phyloP scores from a whole-genome alignment of 2,888 invertebrate genomes.

The Heliconius erato region DNA sequence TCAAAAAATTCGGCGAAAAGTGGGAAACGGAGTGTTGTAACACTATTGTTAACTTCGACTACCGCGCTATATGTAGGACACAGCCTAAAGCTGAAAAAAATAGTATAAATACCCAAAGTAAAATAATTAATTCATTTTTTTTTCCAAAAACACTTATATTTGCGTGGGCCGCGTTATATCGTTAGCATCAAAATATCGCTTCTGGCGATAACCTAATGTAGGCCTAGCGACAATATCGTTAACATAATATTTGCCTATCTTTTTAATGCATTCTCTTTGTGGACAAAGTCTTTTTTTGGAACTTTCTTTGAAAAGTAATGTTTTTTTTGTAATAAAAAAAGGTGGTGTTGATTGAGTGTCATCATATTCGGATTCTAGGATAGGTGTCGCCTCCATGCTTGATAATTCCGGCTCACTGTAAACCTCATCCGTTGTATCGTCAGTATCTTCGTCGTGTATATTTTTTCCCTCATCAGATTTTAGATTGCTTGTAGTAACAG shows the following conservation, averaged over 20 bases:
- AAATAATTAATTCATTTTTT: too few species aligned
- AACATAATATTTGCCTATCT: conserved; percentile 42
- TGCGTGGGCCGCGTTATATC: not conserved
- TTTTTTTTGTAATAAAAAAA: too few species aligned
- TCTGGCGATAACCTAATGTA: conserved; percentile 28
- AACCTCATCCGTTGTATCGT: too few species aligned
- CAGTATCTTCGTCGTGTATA: too few species aligned
- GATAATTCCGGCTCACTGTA: too few species aligned
- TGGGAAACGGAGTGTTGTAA: too few species aligned
- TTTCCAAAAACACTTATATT: too few species aligned
- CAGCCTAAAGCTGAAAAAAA: not conserved
- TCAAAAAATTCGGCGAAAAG: too few species aligned
- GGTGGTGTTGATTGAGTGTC: not conserved
- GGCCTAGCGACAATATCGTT: conserved; percentile 45
- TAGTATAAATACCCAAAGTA: not conserved
- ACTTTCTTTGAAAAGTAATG: not conserved
- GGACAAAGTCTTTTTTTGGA: conserved; percentile 28
- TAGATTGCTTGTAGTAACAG: too few species aligned
- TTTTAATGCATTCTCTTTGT: conserved; percentile 27
- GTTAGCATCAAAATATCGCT: conserved; percentile 1
- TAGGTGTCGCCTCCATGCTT: too few species aligned
- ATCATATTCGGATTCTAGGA: not conserved
- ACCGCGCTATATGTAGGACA: not conserved
- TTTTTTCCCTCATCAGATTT: too few species aligned
- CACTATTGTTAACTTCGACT: too few species aligned